phyloP scores from a whole-genome alignment of 2,888 invertebrate species.

The Drosophila paracracens region DNA sequence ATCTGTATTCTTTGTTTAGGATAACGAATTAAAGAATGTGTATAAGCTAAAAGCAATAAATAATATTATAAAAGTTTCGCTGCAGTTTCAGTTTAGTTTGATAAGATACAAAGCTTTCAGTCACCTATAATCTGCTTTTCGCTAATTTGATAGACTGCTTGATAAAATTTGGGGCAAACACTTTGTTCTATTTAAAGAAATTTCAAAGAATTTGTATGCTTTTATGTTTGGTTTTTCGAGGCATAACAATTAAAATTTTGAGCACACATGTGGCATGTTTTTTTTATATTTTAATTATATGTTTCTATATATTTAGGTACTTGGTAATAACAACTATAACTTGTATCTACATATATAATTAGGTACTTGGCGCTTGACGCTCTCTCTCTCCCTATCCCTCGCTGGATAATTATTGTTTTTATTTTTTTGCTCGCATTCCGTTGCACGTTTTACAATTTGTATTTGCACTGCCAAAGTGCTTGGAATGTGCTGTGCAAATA shows the following conservation, averaged over 20 bases:
- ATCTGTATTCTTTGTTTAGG: not conserved
- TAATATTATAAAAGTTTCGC: not conserved
- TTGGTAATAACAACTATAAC: not conserved
- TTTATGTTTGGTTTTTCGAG: constrained; percentile 6
- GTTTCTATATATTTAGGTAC: not conserved
- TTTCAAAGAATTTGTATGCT: not conserved
- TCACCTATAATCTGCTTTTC: constrained; percentile 10
- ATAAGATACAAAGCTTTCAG: constrained; percentile 24
- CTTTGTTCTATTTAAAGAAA: not conserved
- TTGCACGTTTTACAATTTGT: constrained; percentile 56
- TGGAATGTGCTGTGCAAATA: constrained; percentile 74
- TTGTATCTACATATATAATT: not conserved
- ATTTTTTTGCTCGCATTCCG: constrained; percentile 39
- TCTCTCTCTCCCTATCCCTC: not conserved
- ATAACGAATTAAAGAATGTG: not conserved
- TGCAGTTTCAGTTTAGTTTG: constrained; percentile 3
- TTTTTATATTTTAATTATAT: not conserved
- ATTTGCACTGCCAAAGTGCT: constrained; percentile 65
- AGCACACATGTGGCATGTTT: constrained; percentile 32
- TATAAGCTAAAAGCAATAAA: not conserved
- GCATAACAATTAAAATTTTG: constrained; percentile 25
- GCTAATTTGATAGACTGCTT: constrained; percentile 17
- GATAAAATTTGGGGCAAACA: constrained; percentile 11
- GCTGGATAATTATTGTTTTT: constrained; percentile 2
- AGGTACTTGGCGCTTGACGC: not conserved